Conservation (phyloP, 2,797 vertebrate genomes). For the Labroides dimidiatus region DNA sequence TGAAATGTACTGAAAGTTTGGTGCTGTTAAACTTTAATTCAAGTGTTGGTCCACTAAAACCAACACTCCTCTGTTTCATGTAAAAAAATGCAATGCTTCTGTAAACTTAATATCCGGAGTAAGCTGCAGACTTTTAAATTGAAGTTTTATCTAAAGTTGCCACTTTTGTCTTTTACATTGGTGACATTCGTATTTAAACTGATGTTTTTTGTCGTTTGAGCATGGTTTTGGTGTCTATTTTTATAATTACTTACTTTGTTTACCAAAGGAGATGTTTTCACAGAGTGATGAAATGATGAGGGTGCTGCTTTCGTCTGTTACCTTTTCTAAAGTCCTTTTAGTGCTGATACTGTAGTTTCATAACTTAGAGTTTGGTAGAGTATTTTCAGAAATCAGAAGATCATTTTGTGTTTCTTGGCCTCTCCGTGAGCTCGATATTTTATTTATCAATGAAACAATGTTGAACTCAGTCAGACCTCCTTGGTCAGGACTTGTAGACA, state of each 20-base stretch:
- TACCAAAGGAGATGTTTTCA: constrained; percentile 26
- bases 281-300: constrained; percentile 15
- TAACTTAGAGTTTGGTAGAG: constrained; percentile 22
- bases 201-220: constrained; percentile 9
- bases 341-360: constrained; percentile 17
- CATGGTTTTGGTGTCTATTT: constrained; percentile 11
- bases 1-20: background rate
- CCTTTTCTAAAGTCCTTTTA: constrained; percentile 21
- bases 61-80: constrained; percentile 1
- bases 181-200: constrained; percentile 24
- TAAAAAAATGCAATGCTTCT: background rate
- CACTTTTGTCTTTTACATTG: constrained; percentile 15
- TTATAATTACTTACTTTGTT: constrained; percentile 21
- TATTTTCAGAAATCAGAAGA: constrained; percentile 49
- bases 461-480: constrained; percentile 53
- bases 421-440: constrained; percentile 57
- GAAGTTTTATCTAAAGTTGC: background rate
- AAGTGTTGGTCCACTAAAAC: constrained; percentile 18
- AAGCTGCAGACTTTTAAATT: constrained; percentile 3
- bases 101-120: constrained; percentile 6
- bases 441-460: constrained; percentile 64
- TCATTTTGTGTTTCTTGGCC: constrained; percentile 33
- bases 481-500: constrained; percentile 22
- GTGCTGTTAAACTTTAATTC: constrained; percentile 16
- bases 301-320: constrained; percentile 36